Conservation (phyloP, 1,140 invertebrate species). For the Trichonephila inaurata region DNA sequence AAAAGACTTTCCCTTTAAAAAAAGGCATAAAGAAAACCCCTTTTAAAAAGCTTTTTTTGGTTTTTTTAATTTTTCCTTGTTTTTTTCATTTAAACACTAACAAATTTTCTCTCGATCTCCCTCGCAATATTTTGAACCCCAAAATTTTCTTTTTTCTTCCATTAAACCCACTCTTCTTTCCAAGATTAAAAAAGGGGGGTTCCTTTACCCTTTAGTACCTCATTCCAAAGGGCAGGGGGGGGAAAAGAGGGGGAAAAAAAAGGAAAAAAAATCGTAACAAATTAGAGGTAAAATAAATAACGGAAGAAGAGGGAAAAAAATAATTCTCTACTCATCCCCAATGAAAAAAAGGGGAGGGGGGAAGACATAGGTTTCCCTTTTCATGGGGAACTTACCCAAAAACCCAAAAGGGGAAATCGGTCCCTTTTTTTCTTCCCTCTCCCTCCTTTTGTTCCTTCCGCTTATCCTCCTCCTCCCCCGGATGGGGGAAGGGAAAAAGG, state of each 20-base stretch:
- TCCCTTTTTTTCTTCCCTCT: constrained; percentile 68
- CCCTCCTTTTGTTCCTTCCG: not conserved
- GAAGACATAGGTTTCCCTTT: no score
- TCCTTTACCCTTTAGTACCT: constrained; percentile 8
- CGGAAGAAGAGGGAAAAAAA: constrained; percentile 10
- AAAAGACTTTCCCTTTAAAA: no score
- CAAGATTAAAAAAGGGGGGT: not conserved
- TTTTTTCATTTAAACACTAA: not conserved
- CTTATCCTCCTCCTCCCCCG: constrained; percentile 41
- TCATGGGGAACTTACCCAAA: constrained; percentile 58
- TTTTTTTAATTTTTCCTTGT: no score
- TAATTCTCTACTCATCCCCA: constrained; percentile 1
- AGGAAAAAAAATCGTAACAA: not conserved
- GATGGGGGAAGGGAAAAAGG: constrained; percentile 56
- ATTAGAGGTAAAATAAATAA: constrained; percentile 29
- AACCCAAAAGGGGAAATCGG: constrained; percentile 46
- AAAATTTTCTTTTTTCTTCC: constrained; percentile 24
- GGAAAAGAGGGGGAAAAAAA: not conserved
- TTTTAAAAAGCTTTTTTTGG: no score
- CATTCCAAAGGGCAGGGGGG: not conserved
- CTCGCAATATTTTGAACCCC: not conserved
- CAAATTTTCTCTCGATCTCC: not conserved
- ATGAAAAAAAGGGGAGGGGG: not conserved
- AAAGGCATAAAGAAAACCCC: no score
- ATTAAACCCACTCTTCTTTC: constrained; percentile 12